phyloP scores from a whole-genome alignment of 2,888 invertebrate genomes.

The Tinea trinotella region DNA sequence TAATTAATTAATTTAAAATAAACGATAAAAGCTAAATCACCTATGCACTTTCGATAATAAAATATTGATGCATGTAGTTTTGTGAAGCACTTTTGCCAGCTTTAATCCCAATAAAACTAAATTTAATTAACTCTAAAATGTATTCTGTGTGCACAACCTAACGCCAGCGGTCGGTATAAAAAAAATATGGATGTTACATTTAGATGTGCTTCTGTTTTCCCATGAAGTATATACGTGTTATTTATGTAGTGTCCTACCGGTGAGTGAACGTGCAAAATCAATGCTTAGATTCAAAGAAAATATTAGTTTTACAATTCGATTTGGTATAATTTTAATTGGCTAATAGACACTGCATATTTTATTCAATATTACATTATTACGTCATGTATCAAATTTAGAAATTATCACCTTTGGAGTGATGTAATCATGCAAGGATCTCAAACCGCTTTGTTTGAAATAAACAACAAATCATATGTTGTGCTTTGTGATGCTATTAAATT shows the following conservation, averaged over 20 bases:
- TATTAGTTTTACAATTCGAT: no score
- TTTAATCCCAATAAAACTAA: conserved; percentile 10
- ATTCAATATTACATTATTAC: background rate
- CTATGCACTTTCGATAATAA: conserved; percentile 7
- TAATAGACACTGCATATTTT: background rate
- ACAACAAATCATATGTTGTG: background rate
- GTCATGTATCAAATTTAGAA: conserved; percentile 1
- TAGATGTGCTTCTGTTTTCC: conserved; percentile 7
- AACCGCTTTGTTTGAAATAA: background rate
- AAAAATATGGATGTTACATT: background rate
- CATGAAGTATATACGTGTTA: background rate
- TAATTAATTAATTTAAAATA: conserved; percentile 14
- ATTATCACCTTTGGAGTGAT: conserved; percentile 4
- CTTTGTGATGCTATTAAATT: no score
- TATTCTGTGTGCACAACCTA: conserved; percentile 1
- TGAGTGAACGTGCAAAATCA: conserved; percentile 8
- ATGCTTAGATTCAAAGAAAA: no score
- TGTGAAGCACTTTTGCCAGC: conserved; percentile 4
- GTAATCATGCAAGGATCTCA: background rate
- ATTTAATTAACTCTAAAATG: background rate
- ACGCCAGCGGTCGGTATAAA: conserved; percentile 1
- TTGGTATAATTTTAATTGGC: no score
- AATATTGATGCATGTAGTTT: conserved; percentile 14
- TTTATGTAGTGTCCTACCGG: background rate
- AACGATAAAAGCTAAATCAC: conserved; percentile 15